Conservation (phyloP, 2,797 vertebrate genomes). For the Sebastes nivosus region DNA sequence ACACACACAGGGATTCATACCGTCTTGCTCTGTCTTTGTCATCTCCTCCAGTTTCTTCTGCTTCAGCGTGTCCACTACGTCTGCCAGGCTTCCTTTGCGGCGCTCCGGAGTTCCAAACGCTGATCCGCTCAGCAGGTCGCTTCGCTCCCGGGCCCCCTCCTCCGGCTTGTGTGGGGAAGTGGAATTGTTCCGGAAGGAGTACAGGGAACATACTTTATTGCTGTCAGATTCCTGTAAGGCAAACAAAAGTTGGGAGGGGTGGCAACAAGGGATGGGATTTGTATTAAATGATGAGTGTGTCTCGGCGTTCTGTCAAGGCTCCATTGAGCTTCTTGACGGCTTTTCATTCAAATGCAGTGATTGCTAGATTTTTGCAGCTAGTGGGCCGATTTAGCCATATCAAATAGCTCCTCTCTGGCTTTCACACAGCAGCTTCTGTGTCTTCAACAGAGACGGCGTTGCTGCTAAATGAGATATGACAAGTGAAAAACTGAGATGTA, state of each 20-base stretch:
- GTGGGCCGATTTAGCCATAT: conserved; percentile 57
- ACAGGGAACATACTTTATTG: conserved; percentile 99
- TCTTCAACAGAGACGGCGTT: conserved; percentile 49
- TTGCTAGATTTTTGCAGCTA: conserved; percentile 59
- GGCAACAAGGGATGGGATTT: conserved; percentile 59
- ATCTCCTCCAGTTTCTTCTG: conserved; percentile 99
- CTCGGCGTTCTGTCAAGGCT: conserved; percentile 50
- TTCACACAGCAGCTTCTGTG: conserved; percentile 53
- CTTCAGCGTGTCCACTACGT: conserved; percentile 99
- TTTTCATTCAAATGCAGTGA: conserved; percentile 68
- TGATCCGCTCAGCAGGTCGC: conserved; percentile 95
- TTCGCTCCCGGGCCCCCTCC: conserved; percentile 96
- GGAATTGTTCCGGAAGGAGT: conserved; percentile 99
- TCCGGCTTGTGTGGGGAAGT: conserved; percentile 99
- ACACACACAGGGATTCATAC: conserved; percentile 80
- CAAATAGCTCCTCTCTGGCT: conserved; percentile 66
- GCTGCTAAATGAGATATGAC: conserved; percentile 72
- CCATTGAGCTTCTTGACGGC: conserved; percentile 57
- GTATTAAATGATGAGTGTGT: conserved; percentile 63
- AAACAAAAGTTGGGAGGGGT: conserved; percentile 67
- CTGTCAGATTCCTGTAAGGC: conserved; percentile 95
- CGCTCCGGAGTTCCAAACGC: conserved; percentile 97
- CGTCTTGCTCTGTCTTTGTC: conserved; percentile 98
- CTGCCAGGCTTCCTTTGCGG: conserved; percentile 99
- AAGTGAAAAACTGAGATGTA: conserved; percentile 79